Evolutionary conservation across 1,140 invertebrate species (phyloP), one percentile per base, ranked within the genome.

Genomic region (Heliconius eleuchia): DNA sequence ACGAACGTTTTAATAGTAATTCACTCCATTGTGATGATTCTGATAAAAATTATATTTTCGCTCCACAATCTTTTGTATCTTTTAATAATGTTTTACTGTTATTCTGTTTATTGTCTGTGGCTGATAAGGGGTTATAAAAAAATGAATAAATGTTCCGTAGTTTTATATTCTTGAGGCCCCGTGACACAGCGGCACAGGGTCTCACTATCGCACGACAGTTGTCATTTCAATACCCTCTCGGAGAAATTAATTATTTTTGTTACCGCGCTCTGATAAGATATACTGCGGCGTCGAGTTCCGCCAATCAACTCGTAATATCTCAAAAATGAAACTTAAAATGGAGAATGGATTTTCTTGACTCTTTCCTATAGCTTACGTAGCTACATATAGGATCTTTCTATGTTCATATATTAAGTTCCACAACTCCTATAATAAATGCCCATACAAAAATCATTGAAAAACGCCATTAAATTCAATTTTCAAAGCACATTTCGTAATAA

Each of bases 41-140:
- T 30, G 60, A 66, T 66, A 66, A 27, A 66, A 66, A 66, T 13
- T 66, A 30, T 57, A 57, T 57, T 57, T 57, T 57, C n/a, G 55
- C 55, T 66, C 16, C 60, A 66, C 60, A 66, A 66, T 66, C 23
- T 30, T 60, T 60, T 60, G n/a, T 60, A 60, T 60, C 55, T 60
- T 66, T 66, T 66, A 27, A 66, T 30, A 30, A 66, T 66, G 23
- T 66, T 66, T 66, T 66, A 66, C 60, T 66, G 60, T 66, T 66
- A 66, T 30, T 27, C 60, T 66, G 60, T 66, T 66, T 57, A 57
- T 57, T 57, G 55, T 57, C 19, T 57, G 55, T 57, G 55, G 60
- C 23, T 66, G 60, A 66, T 60, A 66, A 30, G 60, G 23, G n/a
- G 60, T 66, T 66, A n/a, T 66, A 66, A 60, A 60, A 60, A 60